A percentile compares a stretch with the other conserved stretches of the same genome.
These are phyloP conservation scores for Cenopis cana DNA, from an alignment of 2,888 invertebrate species.

Conservation along the genomic window DNA sequence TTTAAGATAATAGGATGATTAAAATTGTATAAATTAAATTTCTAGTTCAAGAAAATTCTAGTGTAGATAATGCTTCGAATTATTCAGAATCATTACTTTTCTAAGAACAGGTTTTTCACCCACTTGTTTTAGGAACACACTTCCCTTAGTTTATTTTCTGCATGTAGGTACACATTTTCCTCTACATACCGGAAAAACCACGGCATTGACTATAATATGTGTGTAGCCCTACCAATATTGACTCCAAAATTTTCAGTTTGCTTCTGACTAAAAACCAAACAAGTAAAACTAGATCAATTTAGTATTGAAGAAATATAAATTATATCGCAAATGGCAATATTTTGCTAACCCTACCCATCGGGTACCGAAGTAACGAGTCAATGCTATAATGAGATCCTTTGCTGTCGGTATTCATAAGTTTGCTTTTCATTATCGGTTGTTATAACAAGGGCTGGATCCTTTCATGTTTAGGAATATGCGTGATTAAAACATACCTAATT, in stretches of 20 bases:
- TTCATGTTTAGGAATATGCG: conserved; percentile 16
- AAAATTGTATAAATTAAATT: too few species aligned
- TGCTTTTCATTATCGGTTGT: conserved; percentile 37
- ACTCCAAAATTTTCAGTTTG: too few species aligned
- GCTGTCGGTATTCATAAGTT: conserved; percentile 28
- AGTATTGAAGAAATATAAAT: neutral
- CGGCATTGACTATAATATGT: too few species aligned
- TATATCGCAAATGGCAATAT: neutral
- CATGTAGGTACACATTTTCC: neutral
- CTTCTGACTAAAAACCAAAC: neutral
- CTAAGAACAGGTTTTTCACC: too few species aligned
- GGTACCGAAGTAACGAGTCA: conserved; percentile 28
- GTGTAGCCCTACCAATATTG: too few species aligned
- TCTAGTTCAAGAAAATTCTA: too few species aligned
- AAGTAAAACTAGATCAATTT: neutral
- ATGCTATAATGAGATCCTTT: conserved; percentile 37
- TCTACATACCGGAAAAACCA: too few species aligned
- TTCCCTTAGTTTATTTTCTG: too few species aligned
- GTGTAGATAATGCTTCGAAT: too few species aligned
- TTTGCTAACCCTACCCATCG: conserved; percentile 22
- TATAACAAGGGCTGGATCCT: conserved; percentile 28
- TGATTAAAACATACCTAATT: conserved; percentile 17
- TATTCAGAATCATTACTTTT: too few species aligned
- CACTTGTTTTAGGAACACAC: too few species aligned
- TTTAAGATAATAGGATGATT: too few species aligned